phyloP scores from a whole-genome alignment of 2,888 invertebrate species.

The Anarsia innoxiella region DNA sequence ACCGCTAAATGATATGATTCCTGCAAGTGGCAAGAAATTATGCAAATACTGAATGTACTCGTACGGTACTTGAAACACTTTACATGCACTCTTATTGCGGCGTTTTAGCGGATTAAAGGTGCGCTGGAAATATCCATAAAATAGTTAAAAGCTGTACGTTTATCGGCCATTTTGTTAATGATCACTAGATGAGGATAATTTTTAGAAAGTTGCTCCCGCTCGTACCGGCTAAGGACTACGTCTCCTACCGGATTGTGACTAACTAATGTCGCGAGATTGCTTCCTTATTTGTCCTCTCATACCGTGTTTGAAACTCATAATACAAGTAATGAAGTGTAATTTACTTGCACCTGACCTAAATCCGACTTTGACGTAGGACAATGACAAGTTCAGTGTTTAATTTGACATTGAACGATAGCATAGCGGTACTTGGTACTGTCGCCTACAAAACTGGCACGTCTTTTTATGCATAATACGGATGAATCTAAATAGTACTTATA shows the following conservation, averaged over 20 bases:
- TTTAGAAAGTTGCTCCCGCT: conserved; percentile 39
- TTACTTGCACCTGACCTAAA: conserved; percentile 1
- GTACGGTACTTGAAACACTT: conserved; percentile 35
- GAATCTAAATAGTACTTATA: no score
- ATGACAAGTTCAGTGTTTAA: conserved; percentile 9
- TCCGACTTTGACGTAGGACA: conserved; percentile 6
- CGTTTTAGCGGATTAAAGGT: conserved; percentile 24
- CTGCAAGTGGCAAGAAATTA: conserved; percentile 35
- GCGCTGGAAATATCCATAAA: conserved; percentile 23
- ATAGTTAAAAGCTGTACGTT: conserved; percentile 20
- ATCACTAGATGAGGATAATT: conserved; percentile 28
- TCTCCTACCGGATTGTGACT: conserved; percentile 4
- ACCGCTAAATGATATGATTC: conserved; percentile 31
- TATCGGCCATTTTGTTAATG: conserved; percentile 25
- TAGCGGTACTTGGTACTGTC: conserved; percentile 3
- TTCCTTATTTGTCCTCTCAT: conserved; percentile 9
- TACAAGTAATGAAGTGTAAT: background rate
- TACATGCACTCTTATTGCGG: conserved; percentile 30
- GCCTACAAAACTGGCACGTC: background rate
- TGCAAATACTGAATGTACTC: conserved; percentile 33
- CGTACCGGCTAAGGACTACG: conserved; percentile 17
- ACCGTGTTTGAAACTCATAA: background rate
- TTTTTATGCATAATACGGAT: no score
- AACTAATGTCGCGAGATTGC: conserved; percentile 7
- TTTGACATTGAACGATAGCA: conserved; percentile 11